Base-by-base conservation (phyloP, 2,113 vertebrate species). In the Anoura caudifer region DNA sequence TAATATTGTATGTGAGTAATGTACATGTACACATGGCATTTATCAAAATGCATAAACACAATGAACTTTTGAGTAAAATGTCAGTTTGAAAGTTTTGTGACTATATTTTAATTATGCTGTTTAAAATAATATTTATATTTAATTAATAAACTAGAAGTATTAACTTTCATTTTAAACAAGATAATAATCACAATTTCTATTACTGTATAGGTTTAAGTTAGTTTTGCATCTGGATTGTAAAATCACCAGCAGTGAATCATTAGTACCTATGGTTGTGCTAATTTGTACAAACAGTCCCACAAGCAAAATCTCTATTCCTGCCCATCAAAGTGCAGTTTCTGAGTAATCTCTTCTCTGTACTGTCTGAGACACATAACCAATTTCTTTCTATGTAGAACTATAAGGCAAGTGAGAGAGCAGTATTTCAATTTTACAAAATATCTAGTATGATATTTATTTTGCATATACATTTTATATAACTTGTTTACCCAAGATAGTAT, bases 211-310 rank as follows among this genome's bases (percentile, higher is more conserved):
- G 2, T 26, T 47, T 20, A 11, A 4, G 6, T 67, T 54, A 31
- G 19, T 63, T 65, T 50, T 43, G 19, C 1, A 16, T 43, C 3
- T 19, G 22, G 22, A 2, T 12, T 93, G 65, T n/a, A 47, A 63
- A 47, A 22, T 41, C 4, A 0, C 14, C 31, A 28, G 7, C 1
- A 3, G 9, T 17, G 33, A 56, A 5, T 28, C 10, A 26, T 41
- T 16, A 31, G 5, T 43, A 16, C 11, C 12, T 24, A 0, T 12
- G 0, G 4, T 3, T 43, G 22, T 36, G 7, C 2, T 43, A 6
- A 38, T 28, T 70, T 28, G 7, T n/a, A 3, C 43, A 24, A 11
- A 1, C 19, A 33, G 0, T 15, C 12, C 28, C 47, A 1, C 2
- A 45, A 56, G 13, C 36, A 43, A 59, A 24, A 11, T 3, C 2